Evolutionary conservation across 1,140 invertebrate species (phyloP).

Genomic region (Brachionus sp.): DNA sequence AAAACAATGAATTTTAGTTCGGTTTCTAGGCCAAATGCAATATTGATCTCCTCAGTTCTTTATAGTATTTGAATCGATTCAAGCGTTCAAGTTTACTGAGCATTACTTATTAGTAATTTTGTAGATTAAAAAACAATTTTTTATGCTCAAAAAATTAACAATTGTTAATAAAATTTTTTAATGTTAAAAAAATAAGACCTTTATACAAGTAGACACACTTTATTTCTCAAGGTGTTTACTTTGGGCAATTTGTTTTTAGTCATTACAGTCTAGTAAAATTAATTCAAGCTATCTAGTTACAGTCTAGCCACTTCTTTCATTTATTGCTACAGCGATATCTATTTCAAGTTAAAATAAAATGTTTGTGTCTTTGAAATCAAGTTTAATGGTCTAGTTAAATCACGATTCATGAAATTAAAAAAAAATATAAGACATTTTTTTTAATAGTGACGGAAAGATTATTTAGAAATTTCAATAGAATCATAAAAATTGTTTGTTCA

Average conservation of each 20-base stretch:
- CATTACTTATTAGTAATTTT: background rate
- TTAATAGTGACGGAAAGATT: background rate
- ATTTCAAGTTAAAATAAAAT: background rate
- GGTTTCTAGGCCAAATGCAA: background rate
- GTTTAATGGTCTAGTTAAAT: background rate
- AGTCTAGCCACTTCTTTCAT: conserved; percentile 8
- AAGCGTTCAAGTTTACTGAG: conserved; percentile 16
- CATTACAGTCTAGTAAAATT: conserved; percentile 15
- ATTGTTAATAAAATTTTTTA: conserved; percentile 9
- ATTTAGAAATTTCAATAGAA: too few species aligned
- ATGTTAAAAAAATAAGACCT: conserved; percentile 33
- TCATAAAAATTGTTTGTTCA: background rate
- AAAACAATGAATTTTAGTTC: background rate
- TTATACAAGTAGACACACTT: conserved; percentile 17
- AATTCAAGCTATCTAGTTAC: conserved; percentile 8
- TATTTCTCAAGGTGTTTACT: conserved; percentile 4
- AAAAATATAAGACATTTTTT: background rate
- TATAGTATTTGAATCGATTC: background rate
- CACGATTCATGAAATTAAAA: background rate
- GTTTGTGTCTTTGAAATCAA: background rate
- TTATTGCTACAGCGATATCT: background rate
- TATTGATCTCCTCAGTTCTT: background rate
- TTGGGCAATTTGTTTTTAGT: background rate
- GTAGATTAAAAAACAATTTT: background rate
- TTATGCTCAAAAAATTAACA: background rate